Base-by-base conservation (phyloP, 2,113 vertebrate genomes). In the Ceyx margarethae region DNA sequence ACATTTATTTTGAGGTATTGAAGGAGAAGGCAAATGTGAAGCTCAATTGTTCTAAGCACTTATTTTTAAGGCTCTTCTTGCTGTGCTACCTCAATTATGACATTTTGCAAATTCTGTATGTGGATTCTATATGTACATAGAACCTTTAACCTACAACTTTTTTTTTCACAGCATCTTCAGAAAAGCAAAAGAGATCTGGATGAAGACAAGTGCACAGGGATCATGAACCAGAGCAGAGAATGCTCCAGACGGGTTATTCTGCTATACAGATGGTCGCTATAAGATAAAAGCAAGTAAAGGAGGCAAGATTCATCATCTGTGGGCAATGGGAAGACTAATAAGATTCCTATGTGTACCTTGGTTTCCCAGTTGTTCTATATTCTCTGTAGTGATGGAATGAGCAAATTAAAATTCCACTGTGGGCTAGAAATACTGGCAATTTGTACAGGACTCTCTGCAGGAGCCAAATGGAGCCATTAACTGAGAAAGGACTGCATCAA, bases 401-500 rank as follows among this genome's bases (percentile, higher is more conserved):
- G 57, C 54, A 81, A 89, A 94, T 68, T 76, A 75, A 60, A 92
- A 92, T 75, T 90, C 87, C n/a, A 50, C 23, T 45, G 65, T 45
- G 58, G 91, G 40, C 48, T 84, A 86, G 69, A 89, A 95, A 75
- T 53, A 50, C 22, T 65, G 78, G 66, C 66, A 75, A 71, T 89
- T 93, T 78, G 43, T 57, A 45, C 18, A 75, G 77, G 92, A 79
- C 8, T 84, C 85, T 65, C 91, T 81, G 62, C 81, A 81, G 84
- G 81, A 91, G 45, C 26, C 57, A 90, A 91, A 75, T 35, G 23
- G 58, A 87, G 53, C 50, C 69, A 84, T 84, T 92, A 68, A 72
- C 66, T 37, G 66, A 92, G 66, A 92, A 86, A 93, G 81, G 45
- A 79, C 57, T 93, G 91, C 57, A 84, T 89, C 16, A 9, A 56